phyloP scores from a whole-genome alignment of 2,113 vertebrate genomes.

The Sinosuthora webbiana region DNA sequence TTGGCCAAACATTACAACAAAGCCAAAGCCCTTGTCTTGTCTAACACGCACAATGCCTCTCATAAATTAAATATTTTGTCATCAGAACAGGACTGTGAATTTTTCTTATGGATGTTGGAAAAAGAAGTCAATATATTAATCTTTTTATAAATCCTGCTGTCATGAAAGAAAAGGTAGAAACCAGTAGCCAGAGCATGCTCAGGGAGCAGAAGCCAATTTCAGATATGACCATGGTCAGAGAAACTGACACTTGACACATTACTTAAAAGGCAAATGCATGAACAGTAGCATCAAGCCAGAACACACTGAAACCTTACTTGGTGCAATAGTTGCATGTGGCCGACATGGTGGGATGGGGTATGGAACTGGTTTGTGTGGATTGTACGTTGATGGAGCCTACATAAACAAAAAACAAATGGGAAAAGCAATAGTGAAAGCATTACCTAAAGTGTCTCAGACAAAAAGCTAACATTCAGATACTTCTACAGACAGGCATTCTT shows the following conservation, averaged over 20 bases:
- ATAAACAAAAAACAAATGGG: not conserved
- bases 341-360: constrained; percentile 97
- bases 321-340: constrained; percentile 93
- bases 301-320: constrained; percentile 84
- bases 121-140: not conserved
- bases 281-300: not conserved
- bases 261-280: not conserved
- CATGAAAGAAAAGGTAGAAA: not conserved
- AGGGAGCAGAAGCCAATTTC: not conserved
- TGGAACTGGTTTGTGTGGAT: constrained; percentile 94
- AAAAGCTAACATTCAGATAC: not conserved
- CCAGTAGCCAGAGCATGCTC: not conserved
- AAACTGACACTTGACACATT: not conserved
- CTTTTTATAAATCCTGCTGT: not conserved
- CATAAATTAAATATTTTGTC: not conserved
- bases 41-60: not conserved
- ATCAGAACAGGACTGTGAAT: not conserved
- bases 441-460: not conserved
- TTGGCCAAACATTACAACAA: not conserved
- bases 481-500: not conserved
- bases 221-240: not conserved
- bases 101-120: not conserved
- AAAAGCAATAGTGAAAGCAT: constrained; percentile 33
- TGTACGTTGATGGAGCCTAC: constrained; percentile 93
- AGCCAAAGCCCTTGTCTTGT: not conserved